Percentiles rank a stretch among this genome's conserved stretches.
Evolutionary conservation across 1,140 invertebrate species (phyloP).

Genomic region (Zophobas morio): DNA sequence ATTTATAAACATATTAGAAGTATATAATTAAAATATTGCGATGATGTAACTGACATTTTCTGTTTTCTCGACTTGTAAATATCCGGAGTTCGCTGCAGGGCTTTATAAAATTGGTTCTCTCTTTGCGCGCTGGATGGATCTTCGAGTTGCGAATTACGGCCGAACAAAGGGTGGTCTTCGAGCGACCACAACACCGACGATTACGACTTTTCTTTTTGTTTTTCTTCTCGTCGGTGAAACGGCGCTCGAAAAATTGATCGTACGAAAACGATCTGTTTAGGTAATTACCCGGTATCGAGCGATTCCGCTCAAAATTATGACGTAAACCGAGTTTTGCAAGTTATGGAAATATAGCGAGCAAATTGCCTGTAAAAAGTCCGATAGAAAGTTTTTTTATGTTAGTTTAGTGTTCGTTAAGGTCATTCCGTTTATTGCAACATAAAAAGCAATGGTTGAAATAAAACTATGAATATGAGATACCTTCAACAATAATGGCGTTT

Average conservation of each 20-base stretch:
- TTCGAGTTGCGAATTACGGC: conserved; percentile 18
- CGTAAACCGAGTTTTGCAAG: conserved; percentile 5
- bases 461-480: conserved; percentile 42
- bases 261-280: conserved; percentile 11
- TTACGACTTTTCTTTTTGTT: neutral
- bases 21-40: conserved; percentile 33
- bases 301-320: conserved; percentile 13
- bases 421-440: conserved; percentile 40
- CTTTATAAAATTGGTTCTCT: conserved; percentile 35
- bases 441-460: conserved; percentile 41
- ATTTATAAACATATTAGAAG: conserved; percentile 38
- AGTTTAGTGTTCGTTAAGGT: conserved; percentile 37
- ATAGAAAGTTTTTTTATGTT: conserved; percentile 37
- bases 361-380: conserved; percentile 22
- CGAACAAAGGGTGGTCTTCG: conserved; percentile 35
- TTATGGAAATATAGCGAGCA: conserved; percentile 34
- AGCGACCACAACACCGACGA: conserved; percentile 17
- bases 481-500: conserved; percentile 37
- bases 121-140: conserved; percentile 10
- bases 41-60: conserved; percentile 39
- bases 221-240: neutral
- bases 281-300: conserved; percentile 22
- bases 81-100: conserved; percentile 26
- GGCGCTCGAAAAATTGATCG: neutral
- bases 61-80: conserved; percentile 35